Evolutionary conservation across 2,113 vertebrate species (phyloP), one percentile per base, ranked within the genome.

Genomic region (Bucco capensis): DNA sequence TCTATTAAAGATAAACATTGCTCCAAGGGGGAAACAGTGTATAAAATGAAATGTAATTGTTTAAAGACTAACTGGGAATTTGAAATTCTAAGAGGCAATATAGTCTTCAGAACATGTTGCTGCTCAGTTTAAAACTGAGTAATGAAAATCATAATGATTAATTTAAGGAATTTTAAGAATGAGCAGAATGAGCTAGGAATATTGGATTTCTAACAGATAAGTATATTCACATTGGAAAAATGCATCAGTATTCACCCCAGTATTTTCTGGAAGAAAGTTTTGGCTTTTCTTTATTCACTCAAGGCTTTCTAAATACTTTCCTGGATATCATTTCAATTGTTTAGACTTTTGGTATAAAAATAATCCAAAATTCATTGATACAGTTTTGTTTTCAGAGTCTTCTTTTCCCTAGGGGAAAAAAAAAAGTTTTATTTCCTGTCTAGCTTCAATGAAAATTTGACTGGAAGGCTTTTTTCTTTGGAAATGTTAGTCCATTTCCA

Each of bases 361-460:
- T 57, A 74, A 81, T 77, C n/a, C 35, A 64, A 56, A 93, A 71
- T 56, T 88, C n/a, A 77, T 83, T 86, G 44, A 74, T 78, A 86
- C 37, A 42, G 38, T 62, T 94, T 90, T 93, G 46, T 86, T 95
- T 89, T 79, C 25, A 50, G 49, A 85, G 25, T 62, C 38, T 88
- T 23, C 23, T 77, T 88, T 95, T 89, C 69, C 49, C 11, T 31
- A 21, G 67, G 57, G 9, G 2, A 23, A 61, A 50, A 30, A 19
- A 50, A 67, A 50, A 22, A 37, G 16, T 64, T 88, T 82, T 81
- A 46, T 71, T 92, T 90, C 30, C 51, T 88, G 37, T 86, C n/a
- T 84, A 83, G 22, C 49, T 77, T 90, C 73, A 67, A 51, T 88
- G 77, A 93, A 74, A 93, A 90, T 71, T 88, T 90, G 61, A 14